Percentiles rank a stretch among this genome's conserved stretches.
phyloP scores from a whole-genome alignment of 2,888 invertebrate genomes.

The Alsophila aescularia region DNA sequence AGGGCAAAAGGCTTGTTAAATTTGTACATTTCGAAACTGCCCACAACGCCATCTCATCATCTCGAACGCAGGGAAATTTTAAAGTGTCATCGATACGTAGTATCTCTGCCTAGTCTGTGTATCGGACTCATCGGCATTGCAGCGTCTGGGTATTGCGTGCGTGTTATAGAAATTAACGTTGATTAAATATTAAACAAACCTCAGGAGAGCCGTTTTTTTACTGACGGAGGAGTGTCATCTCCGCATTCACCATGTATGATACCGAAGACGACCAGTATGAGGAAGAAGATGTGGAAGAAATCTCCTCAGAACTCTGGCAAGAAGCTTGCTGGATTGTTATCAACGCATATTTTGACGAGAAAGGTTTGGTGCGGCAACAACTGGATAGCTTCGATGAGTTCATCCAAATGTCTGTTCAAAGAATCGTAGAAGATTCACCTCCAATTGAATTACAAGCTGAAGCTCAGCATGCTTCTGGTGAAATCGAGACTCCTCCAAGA shows the following conservation, averaged over 20 bases:
- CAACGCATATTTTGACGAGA: slow-evolving; percentile 99
- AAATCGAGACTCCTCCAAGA: slow-evolving; percentile 95
- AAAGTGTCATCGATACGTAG: no score
- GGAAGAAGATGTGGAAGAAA: slow-evolving; percentile 96
- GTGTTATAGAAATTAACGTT: not conserved
- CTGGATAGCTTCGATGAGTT: slow-evolving; percentile 99
- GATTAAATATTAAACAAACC: not conserved
- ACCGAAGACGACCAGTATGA: slow-evolving; percentile 87
- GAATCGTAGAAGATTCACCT: slow-evolving; percentile 99
- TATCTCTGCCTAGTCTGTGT: no score
- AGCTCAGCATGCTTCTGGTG: slow-evolving; percentile 97
- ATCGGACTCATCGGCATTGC: no score
- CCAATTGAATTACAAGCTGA: slow-evolving; percentile 99
- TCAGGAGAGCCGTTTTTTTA: not conserved
- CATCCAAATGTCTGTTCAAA: slow-evolving; percentile 99
- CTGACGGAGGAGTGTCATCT: slow-evolving; percentile 9
- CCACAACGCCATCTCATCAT: no score
- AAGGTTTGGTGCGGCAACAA: slow-evolving; percentile 99
- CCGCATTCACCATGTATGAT: slow-evolving; percentile 68
- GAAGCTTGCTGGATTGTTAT: slow-evolving; percentile 99
- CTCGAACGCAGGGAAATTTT: no score
- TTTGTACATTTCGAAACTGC: no score
- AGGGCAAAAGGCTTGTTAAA: no score
- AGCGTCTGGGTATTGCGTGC: not conserved
- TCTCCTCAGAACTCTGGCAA: slow-evolving; percentile 99